Conservation (phyloP, 2,797 vertebrate species). For the Anguilla obscura region DNA sequence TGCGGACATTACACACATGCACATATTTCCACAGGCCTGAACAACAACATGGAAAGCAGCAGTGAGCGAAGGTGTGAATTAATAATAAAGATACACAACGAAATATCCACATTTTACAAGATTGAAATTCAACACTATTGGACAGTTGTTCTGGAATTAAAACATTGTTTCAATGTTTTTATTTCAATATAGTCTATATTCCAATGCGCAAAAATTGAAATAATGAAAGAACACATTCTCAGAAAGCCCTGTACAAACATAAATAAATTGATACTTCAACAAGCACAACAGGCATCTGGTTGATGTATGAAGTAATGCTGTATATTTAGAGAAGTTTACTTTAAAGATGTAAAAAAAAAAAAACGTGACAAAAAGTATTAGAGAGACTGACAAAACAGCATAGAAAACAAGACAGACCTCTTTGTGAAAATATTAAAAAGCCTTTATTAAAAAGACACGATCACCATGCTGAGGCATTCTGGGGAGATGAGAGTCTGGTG, state of each 20-base stretch:
- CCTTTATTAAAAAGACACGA: not conserved
- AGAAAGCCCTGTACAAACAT: too few species aligned
- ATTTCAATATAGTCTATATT: not conserved
- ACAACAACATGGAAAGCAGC: not conserved
- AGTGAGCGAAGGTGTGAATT: not conserved
- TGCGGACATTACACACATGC: not conserved
- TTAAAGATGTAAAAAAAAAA: too few species aligned
- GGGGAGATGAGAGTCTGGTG: not conserved
- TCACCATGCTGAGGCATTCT: constrained; percentile 8
- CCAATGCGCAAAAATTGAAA: not conserved
- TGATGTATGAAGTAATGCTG: not conserved
- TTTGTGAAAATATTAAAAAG: not conserved
- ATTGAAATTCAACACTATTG: not conserved
- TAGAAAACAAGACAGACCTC: not conserved
- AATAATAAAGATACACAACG: not conserved
- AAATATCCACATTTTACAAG: not conserved
- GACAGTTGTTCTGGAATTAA: not conserved
- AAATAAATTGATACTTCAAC: not conserved
- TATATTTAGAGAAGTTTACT: not conserved
- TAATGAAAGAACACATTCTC: not conserved
- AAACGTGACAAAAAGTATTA: not conserved
- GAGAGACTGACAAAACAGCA: not conserved
- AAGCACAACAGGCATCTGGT: not conserved
- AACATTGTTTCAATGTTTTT: not conserved
- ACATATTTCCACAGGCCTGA: not conserved